Conservation (phyloP, 2,113 vertebrate genomes). For the Puffinus mauretanicus region DNA sequence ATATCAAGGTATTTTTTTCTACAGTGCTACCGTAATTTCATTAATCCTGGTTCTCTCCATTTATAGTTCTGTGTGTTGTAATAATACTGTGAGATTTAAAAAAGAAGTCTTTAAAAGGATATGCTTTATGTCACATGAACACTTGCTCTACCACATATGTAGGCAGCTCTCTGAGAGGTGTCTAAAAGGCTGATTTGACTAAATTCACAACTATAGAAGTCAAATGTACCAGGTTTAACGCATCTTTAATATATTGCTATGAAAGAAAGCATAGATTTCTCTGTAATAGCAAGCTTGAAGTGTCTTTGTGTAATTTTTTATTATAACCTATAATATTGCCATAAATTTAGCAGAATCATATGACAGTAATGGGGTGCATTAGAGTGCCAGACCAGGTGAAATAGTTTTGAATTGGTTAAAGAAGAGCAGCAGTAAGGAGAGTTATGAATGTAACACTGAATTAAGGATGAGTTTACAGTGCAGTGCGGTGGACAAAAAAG, state of each 20-base stretch:
- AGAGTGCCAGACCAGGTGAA: not conserved
- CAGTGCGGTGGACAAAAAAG: not conserved
- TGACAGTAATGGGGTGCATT: not conserved
- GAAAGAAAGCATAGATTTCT: not conserved
- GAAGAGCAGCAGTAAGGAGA: not conserved
- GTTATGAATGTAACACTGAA: not conserved
- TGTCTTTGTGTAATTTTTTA: not conserved
- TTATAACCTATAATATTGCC: not conserved
- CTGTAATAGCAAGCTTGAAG: not conserved
- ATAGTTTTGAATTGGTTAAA: not conserved
- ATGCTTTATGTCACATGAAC: not conserved
- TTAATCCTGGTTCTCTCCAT: not conserved
- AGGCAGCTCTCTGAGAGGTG: not conserved
- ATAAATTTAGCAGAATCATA: not conserved
- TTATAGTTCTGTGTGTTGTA: not conserved
- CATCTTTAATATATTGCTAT: not conserved
- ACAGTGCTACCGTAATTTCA: not conserved
- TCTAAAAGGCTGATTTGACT: not conserved
- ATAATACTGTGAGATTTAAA: not conserved
- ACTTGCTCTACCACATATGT: not conserved
- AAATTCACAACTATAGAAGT: not conserved
- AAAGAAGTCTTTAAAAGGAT: not conserved
- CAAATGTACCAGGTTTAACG: not conserved
- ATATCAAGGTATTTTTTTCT: not conserved
- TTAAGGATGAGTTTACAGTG: not conserved